These are phyloP conservation scores for Choloepus hoffmanni DNA, from an alignment of 2,113 vertebrate genomes.

Conservation along the genomic window DNA sequence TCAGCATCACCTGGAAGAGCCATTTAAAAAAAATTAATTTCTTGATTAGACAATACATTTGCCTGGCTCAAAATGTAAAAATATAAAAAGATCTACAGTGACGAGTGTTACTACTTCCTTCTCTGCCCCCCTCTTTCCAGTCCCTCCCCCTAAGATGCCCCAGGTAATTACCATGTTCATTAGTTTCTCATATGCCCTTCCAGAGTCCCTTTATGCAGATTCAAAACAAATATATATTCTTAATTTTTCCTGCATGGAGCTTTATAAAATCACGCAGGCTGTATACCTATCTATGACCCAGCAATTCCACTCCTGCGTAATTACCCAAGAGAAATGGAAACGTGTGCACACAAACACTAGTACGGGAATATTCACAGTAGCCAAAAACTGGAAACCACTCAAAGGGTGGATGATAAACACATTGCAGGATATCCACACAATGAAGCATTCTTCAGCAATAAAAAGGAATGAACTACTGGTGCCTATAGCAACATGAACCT, in stretches of 20 bases:
- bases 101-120: background rate
- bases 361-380: background rate
- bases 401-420: background rate
- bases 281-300: background rate
- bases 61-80: background rate
- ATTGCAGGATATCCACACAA: background rate
- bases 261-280: background rate
- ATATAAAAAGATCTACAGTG: background rate
- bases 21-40: background rate
- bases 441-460: too few relatives aligned
- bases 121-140: background rate
- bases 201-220: background rate
- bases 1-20: background rate
- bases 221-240: background rate
- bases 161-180: background rate
- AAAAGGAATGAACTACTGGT: background rate
- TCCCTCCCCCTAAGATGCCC: background rate
- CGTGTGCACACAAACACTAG: fast-evolving
- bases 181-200: background rate
- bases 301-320: background rate
- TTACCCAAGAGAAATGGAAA: background rate
- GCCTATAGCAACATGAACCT: background rate
- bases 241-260: background rate
- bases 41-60: background rate
- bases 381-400: background rate